Conservation (phyloP, 2,888 invertebrate species). For the Ditylenchus weischeri region DNA sequence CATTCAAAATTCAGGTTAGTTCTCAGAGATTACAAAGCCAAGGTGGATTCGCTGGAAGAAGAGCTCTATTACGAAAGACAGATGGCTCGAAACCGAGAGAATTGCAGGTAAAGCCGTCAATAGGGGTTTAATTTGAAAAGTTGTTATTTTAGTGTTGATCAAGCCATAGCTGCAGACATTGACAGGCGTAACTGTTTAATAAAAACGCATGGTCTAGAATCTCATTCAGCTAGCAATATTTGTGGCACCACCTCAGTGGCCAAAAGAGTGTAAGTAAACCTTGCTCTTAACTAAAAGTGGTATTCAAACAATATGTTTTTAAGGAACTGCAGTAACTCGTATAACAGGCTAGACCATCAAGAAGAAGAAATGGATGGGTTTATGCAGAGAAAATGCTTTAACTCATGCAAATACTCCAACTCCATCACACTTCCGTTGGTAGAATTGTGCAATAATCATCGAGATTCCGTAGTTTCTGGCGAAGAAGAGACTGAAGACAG, state of each 20-base stretch:
- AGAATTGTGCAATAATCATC: neutral
- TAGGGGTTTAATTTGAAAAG: too few species aligned
- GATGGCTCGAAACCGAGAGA: neutral
- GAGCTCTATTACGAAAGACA: constrained; percentile 5
- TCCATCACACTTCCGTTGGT: neutral
- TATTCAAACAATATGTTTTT: neutral
- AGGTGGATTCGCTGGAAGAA: constrained; percentile 22
- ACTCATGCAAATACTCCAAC: too few species aligned
- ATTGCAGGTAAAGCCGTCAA: too few species aligned
- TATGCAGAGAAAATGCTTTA: neutral
- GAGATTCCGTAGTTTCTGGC: constrained; percentile 4
- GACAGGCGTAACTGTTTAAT: neutral
- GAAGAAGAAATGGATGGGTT: neutral
- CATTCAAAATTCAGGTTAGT: constrained; percentile 1
- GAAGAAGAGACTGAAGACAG: constrained; percentile 6
- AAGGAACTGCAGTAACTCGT: neutral
- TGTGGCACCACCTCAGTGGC: neutral
- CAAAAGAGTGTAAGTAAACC: neutral
- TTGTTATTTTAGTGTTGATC: neutral
- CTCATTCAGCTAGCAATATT: neutral
- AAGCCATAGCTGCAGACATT: neutral
- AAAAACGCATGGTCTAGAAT: neutral
- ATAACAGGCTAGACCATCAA: neutral
- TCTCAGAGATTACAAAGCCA: constrained; percentile 29
- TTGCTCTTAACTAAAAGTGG: neutral